phyloP scores from a whole-genome alignment of 1,140 invertebrate genomes.

The Penaeus indicus region DNA sequence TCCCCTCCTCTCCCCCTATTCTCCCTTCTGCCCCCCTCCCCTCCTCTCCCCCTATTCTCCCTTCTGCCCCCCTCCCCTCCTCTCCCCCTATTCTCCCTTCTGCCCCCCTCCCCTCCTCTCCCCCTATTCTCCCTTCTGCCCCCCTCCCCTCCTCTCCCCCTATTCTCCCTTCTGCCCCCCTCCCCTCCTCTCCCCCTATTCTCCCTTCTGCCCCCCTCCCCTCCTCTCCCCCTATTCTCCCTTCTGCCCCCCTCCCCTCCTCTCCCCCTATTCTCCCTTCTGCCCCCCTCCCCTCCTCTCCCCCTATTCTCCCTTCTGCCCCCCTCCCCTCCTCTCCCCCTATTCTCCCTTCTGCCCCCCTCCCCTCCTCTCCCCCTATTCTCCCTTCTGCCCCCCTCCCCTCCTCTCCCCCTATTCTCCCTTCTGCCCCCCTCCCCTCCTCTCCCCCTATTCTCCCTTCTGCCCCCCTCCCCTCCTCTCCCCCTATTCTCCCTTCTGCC shows the following conservation, averaged over 20 bases:
- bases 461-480: too few relatives aligned
- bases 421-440: too few relatives aligned
- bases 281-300: not conserved
- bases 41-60: not conserved
- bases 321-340: not conserved
- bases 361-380: too few relatives aligned
- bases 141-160: not conserved
- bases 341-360: too few relatives aligned
- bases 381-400: too few relatives aligned
- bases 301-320: not conserved
- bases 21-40: not conserved
- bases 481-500: not conserved
- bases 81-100: not conserved
- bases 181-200: not conserved
- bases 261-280: constrained; percentile 3
- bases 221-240: not conserved
- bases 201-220: not conserved
- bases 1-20: not conserved
- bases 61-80: not conserved
- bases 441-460: too few relatives aligned
- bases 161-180: not conserved
- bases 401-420: too few relatives aligned
- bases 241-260: not conserved
- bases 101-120: not conserved
- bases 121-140: not conserved